Evolutionary conservation across 1,140 invertebrate species (phyloP).

Genomic region (Drosophila baimaii): DNA sequence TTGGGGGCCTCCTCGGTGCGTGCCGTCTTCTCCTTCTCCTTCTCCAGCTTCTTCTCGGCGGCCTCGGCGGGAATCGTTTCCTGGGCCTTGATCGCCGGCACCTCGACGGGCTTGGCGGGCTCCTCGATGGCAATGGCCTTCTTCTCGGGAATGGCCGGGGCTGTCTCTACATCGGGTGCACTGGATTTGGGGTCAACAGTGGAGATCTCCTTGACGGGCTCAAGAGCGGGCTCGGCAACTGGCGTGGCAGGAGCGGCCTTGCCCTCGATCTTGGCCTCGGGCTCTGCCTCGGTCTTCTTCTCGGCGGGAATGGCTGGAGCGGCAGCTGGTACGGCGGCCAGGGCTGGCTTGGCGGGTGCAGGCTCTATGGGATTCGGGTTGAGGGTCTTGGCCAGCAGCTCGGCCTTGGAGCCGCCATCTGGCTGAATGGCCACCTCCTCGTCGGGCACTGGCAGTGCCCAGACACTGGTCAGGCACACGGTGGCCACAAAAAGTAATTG

Average conservation of each 20-base stretch:
- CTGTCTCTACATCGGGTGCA: slow-evolving; percentile 57
- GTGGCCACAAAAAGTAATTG: slow-evolving; percentile 68
- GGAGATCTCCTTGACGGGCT: slow-evolving; percentile 28
- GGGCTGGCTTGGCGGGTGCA: slow-evolving; percentile 30
- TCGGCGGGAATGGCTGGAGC: slow-evolving; percentile 2
- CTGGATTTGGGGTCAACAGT: slow-evolving; percentile 36
- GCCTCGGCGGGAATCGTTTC: slow-evolving; percentile 36
- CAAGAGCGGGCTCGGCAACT: slow-evolving; percentile 5
- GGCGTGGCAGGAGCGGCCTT: neutral
- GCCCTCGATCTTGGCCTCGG: slow-evolving; percentile 3
- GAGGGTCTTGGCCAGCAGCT: slow-evolving; percentile 45
- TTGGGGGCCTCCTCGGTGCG: slow-evolving; percentile 65
- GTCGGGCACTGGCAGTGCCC: slow-evolving; percentile 62
- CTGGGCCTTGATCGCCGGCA: slow-evolving; percentile 14
- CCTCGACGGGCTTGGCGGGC: slow-evolving; percentile 11
- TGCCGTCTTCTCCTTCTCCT: slow-evolving; percentile 61
- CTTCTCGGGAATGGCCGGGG: slow-evolving; percentile 56
- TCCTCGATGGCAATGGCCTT: slow-evolving; percentile 32
- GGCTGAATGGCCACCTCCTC: slow-evolving; percentile 70
- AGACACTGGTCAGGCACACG: slow-evolving; percentile 59
- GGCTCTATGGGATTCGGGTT: slow-evolving; percentile 52
- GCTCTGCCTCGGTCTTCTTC: slow-evolving; percentile 9
- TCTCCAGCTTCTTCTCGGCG: slow-evolving; percentile 58
- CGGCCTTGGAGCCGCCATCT: slow-evolving; percentile 47
- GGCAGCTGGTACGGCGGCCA: neutral